phyloP scores from a whole-genome alignment of 2,888 invertebrate species.

The Polyploca ridens region DNA sequence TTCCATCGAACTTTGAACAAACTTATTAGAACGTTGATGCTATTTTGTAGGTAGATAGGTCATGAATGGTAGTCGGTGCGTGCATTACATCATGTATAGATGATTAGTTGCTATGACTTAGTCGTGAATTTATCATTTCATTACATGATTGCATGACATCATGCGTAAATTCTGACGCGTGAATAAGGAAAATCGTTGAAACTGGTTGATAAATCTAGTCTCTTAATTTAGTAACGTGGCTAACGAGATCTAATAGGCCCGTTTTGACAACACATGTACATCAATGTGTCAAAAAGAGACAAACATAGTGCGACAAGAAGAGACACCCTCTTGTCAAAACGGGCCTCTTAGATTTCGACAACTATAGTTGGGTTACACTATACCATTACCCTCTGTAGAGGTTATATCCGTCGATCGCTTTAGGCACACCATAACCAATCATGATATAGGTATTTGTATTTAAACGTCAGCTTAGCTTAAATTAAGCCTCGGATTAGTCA shows the following conservation, averaged over 20 bases:
- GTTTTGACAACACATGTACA: too few relatives aligned
- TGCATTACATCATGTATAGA: conserved; percentile 1
- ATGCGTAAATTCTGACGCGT: neutral
- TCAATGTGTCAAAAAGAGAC: too few relatives aligned
- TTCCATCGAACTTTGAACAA: neutral
- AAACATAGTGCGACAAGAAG: too few relatives aligned
- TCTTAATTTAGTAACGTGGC: too few relatives aligned
- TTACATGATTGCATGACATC: neutral
- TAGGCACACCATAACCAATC: too few relatives aligned
- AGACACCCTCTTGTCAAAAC: too few relatives aligned
- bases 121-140: conserved; percentile 5
- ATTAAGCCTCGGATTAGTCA: neutral
- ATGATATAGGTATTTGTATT: too few relatives aligned
- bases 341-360: too few relatives aligned
- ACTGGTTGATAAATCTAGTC: neutral
- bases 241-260: too few relatives aligned
- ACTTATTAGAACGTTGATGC: neutral
- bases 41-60: neutral
- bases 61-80: neutral
- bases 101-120: conserved; percentile 4
- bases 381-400: too few relatives aligned
- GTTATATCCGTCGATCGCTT: too few relatives aligned
- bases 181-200: neutral
- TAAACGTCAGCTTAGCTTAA: neutral
- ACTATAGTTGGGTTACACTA: too few relatives aligned